Evolutionary conservation across 2,113 vertebrate genomes (phyloP), one percentile per base, ranked within the genome.

Genomic region (western clawed frog (Xenopus tropicalis)): DNA sequence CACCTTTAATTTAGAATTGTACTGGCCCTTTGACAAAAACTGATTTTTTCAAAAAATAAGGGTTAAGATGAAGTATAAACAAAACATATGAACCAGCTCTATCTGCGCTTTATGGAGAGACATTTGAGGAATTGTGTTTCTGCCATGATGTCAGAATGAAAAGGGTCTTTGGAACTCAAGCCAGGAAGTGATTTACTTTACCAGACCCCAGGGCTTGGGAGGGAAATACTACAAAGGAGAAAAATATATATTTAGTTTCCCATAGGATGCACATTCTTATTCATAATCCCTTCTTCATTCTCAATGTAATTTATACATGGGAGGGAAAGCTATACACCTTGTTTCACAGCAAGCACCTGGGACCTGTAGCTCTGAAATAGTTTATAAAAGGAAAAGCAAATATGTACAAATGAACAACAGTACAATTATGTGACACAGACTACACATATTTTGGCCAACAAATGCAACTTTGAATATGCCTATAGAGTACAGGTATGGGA

Each of bases 141-240:
- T 52, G 51, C 44, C 46, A 68, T 75, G 72, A 67, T 44, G 72
- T 74, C 59, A 67, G 65, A 62, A 69, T 52, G 65, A 61, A n/a
- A 75, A 74, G 63, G 72, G 64, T 67, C 64, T 67, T 74, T 67
- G 51, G 64, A 74, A 74, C 22, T 46, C 58, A 57, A 74, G 72
- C 66, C 65, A 75, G 65, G 72, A 75, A 68, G 72, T 68, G 72
- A 75, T 68, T 75, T 68, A 75, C 57, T 75, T 75, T 51, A 61
- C 65, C 72, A 54, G 43, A 69, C 72, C 72, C 72, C 46, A 58
- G 72, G 72, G 72, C 56, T 75, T 75, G 72, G 66, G 65, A 61
- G 57, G 72, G 44, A 61, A 75, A 68, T 46, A 21, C 48, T 67
- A 61, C 56, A 73, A 73, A 73, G 29, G 2, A 63, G 58, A n/a